Conservation (phyloP, 2,113 vertebrate species). For the Hipposideros armiger region DNA sequence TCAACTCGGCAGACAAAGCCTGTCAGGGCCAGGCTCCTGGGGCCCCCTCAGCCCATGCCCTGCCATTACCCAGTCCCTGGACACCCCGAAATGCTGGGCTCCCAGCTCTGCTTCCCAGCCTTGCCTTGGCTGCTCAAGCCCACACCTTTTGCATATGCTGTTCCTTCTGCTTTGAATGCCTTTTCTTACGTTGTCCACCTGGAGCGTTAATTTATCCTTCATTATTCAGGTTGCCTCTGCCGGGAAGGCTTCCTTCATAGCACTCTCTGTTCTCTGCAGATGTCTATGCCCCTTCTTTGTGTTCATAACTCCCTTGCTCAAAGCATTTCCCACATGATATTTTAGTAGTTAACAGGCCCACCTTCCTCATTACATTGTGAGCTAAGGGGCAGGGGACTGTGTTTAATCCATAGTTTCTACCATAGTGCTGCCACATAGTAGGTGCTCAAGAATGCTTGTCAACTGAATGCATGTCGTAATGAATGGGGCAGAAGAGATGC, state of each 20-base stretch:
- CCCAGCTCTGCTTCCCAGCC: not conserved
- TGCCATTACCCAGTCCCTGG: not conserved
- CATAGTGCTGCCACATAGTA: not conserved
- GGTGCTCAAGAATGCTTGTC: not conserved
- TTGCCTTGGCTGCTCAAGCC: not conserved
- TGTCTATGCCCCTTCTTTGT: not conserved
- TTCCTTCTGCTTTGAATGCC: not conserved
- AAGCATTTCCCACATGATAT: not conserved
- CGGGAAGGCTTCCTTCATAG: not conserved
- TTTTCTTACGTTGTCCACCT: not conserved
- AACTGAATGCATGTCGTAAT: not conserved
- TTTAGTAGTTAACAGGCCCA: not conserved
- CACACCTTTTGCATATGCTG: not conserved
- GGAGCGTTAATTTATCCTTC: not conserved
- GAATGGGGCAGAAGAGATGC: not conserved
- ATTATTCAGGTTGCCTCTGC: not conserved
- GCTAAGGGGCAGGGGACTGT: not conserved
- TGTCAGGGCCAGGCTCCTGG: not conserved
- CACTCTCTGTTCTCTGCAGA: not conserved
- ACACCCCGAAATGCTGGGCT: not conserved
- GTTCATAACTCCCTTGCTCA: not conserved
- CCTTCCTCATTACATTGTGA: constrained; percentile 18
- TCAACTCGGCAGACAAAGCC: not conserved
- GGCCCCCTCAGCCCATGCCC: not conserved
- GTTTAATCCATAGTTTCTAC: not conserved